phyloP scores from a whole-genome alignment of 2,797 vertebrate species.

The Serranus cabrilla region DNA sequence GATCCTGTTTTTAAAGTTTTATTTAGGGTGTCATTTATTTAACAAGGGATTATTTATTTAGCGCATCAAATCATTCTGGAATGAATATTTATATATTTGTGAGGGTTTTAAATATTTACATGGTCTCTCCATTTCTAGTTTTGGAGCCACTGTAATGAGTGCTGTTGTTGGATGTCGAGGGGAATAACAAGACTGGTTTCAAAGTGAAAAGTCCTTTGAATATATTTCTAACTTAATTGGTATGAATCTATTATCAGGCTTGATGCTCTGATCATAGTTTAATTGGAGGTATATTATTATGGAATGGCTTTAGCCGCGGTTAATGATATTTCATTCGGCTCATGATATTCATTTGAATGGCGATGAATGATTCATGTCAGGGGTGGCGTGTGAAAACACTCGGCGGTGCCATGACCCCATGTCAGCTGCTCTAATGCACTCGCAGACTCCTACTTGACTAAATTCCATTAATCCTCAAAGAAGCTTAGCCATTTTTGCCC shows the following conservation, averaged over 20 bases:
- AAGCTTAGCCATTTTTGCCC: slow-evolving; percentile 81
- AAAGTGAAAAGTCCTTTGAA: slow-evolving; percentile 89
- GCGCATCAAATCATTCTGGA: slow-evolving; percentile 89
- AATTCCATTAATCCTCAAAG: slow-evolving; percentile 86
- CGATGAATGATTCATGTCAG: slow-evolving; percentile 82
- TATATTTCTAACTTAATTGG: slow-evolving; percentile 87
- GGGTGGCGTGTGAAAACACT: slow-evolving; percentile 74
- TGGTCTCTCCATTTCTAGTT: slow-evolving; percentile 84
- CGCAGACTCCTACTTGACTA: slow-evolving; percentile 80
- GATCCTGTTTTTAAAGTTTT: slow-evolving; percentile 90
- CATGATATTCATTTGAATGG: slow-evolving; percentile 80
- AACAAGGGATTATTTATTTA: slow-evolving; percentile 92
- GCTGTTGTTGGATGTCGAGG: slow-evolving; percentile 86
- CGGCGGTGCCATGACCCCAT: slow-evolving; percentile 71
- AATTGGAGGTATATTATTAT: slow-evolving; percentile 86
- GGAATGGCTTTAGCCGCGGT: slow-evolving; percentile 70
- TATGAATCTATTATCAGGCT: slow-evolving; percentile 85
- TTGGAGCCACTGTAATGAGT: slow-evolving; percentile 87
- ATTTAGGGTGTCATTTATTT: slow-evolving; percentile 92
- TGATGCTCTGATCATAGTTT: slow-evolving; percentile 85
- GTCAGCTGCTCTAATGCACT: slow-evolving; percentile 77
- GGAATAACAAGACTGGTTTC: slow-evolving; percentile 88
- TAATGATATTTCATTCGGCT: slow-evolving; percentile 76
- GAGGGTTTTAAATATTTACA: slow-evolving; percentile 90
- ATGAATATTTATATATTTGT: slow-evolving; percentile 93